Conservation (phyloP, 2,888 invertebrate genomes). For the Eristalis arbustorum region DNA sequence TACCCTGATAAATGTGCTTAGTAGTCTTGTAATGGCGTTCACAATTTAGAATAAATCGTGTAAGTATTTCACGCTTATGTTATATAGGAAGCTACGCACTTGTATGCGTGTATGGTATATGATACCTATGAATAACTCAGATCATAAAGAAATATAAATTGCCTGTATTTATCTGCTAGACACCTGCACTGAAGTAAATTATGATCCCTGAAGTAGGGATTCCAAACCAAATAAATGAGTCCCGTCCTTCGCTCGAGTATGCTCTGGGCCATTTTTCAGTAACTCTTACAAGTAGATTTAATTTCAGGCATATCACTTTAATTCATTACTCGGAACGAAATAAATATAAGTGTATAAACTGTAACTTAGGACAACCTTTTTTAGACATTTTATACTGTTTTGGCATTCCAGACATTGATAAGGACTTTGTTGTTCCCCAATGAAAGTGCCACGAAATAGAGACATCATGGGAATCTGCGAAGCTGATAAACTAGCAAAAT, state of each 20-base stretch:
- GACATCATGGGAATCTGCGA: too few relatives aligned
- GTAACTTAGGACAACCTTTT: neutral
- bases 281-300: constrained; percentile 10
- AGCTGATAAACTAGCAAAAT: too few relatives aligned
- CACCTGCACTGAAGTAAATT: constrained; percentile 19
- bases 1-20: neutral
- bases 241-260: neutral
- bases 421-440: too few relatives aligned
- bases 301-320: constrained; percentile 13
- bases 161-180: constrained; percentile 13
- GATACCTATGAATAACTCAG: neutral
- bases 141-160: constrained; percentile 22
- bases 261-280: neutral
- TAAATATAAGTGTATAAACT: neutral
- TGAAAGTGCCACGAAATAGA: too few relatives aligned
- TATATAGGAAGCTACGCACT: neutral
- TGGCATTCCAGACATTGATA: neutral
- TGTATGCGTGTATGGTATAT: neutral
- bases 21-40: neutral
- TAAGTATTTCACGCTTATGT: neutral
- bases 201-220: neutral
- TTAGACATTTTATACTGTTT: neutral
- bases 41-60: neutral
- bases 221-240: neutral
- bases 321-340: neutral